Percentiles rank a stretch among this genome's conserved stretches.
Conservation (phyloP, 2,797 vertebrate species). For the Jordanella pulchra region DNA sequence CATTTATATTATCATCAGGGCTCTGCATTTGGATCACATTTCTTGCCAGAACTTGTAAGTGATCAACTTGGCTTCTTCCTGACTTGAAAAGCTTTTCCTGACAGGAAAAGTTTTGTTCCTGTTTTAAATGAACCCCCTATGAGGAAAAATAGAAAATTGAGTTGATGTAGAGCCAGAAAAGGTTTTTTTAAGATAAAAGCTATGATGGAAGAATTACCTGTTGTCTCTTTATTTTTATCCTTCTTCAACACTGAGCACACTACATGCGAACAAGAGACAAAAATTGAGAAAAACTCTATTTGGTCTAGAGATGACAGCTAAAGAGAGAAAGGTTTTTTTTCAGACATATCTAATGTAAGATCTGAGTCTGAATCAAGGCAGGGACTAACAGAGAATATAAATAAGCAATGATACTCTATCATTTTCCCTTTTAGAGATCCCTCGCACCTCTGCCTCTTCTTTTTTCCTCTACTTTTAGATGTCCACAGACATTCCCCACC, state of each 20-base stretch:
- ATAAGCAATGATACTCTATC: slow-evolving; percentile 65
- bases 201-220: slow-evolving; percentile 37
- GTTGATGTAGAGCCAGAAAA: slow-evolving; percentile 32
- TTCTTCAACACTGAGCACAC: background rate
- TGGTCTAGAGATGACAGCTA: slow-evolving; percentile 62
- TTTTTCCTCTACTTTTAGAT: slow-evolving; percentile 41
- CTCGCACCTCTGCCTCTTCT: slow-evolving; percentile 29
- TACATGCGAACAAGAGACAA: slow-evolving; percentile 16
- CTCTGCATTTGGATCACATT: too few relatives aligned
- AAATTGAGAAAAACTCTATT: slow-evolving; percentile 34
- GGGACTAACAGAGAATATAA: slow-evolving; percentile 69
- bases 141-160: slow-evolving; percentile 5
- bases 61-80: background rate
- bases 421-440: slow-evolving; percentile 34
- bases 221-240: background rate
- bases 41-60: background rate
- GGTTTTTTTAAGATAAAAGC: slow-evolving; percentile 55
- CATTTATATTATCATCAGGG: too few relatives aligned
- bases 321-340: slow-evolving; percentile 69
- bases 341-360: slow-evolving; percentile 62
- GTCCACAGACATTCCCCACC: slow-evolving; percentile 13
- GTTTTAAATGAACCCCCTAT: background rate
- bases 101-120: background rate
- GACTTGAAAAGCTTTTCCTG: background rate
- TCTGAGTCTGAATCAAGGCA: slow-evolving; percentile 59